A percentile compares a stretch with the other conserved stretches of the same genome.
phyloP scores from a whole-genome alignment of 2,797 vertebrate species.

The Propithecus deckenii region DNA sequence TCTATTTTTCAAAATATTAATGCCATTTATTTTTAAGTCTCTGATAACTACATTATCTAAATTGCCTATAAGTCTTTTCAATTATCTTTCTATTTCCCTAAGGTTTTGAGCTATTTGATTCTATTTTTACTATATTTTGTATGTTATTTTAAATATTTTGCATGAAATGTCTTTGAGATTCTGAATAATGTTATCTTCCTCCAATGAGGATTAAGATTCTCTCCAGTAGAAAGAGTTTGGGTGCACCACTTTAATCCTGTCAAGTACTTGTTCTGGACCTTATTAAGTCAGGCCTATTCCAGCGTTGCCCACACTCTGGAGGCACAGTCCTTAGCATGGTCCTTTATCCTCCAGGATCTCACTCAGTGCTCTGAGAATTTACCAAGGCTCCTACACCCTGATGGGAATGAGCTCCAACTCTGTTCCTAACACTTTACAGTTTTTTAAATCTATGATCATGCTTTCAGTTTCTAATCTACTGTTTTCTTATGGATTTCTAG shows the following conservation, averaged over 20 bases:
- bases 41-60: not conserved
- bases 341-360: not conserved
- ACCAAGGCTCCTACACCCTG: not conserved
- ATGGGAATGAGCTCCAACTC: not conserved
- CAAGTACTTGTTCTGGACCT: not conserved
- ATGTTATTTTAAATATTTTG: not conserved
- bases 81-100: not conserved
- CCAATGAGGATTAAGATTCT: not conserved
- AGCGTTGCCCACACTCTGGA: not conserved
- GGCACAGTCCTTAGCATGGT: not conserved
- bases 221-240: not conserved
- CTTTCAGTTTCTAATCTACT: not conserved
- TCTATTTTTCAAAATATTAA: not conserved
- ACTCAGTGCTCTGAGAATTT: not conserved
- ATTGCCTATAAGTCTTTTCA: not conserved
- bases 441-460: not conserved
- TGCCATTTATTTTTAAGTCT: not conserved
- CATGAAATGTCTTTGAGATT: not conserved
- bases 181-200: not conserved
- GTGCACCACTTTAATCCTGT: not conserved
- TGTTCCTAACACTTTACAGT: not conserved
- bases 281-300: not conserved
- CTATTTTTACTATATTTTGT: not conserved
- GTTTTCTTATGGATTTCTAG: not conserved
- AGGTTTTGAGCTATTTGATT: not conserved